phyloP scores from a whole-genome alignment of 1,140 invertebrate genomes.

The Drosophila chauvacae region DNA sequence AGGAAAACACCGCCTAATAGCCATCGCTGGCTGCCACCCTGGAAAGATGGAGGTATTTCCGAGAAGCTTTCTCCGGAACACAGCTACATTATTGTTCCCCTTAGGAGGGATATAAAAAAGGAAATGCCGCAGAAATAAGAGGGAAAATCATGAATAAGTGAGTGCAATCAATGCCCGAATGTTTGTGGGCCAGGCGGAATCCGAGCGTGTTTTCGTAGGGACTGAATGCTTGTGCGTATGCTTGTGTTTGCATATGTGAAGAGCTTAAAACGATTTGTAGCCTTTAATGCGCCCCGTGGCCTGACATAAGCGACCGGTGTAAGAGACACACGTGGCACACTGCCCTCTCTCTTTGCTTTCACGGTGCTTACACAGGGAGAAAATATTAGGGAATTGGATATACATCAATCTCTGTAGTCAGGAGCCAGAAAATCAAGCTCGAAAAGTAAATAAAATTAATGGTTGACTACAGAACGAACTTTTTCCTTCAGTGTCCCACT shows the following conservation, averaged over 20 bases:
- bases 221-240: constrained; percentile 19
- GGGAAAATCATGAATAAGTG: constrained; percentile 72
- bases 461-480: too few relatives aligned
- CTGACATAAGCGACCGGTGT: constrained; percentile 69
- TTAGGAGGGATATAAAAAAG: constrained; percentile 47
- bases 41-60: constrained; percentile 5
- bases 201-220: constrained; percentile 9
- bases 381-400: background rate
- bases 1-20: constrained; percentile 16
- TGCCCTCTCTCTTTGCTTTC: background rate
- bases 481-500: background rate
- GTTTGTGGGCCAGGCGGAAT: constrained; percentile 18
- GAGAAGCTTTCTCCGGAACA: constrained; percentile 12
- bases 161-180: constrained; percentile 68
- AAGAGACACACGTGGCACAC: constrained; percentile 41
- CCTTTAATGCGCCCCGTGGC: constrained; percentile 73
- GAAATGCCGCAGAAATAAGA: constrained; percentile 57
- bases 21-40: background rate
- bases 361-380: background rate
- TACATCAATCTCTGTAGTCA: background rate
- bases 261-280: constrained; percentile 74
- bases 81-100: constrained; percentile 28
- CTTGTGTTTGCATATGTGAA: constrained; percentile 65
- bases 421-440: background rate
- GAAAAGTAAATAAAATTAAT: background rate